phyloP scores from a whole-genome alignment of 2,797 vertebrate species.

The Phataginus tetradactyla region DNA sequence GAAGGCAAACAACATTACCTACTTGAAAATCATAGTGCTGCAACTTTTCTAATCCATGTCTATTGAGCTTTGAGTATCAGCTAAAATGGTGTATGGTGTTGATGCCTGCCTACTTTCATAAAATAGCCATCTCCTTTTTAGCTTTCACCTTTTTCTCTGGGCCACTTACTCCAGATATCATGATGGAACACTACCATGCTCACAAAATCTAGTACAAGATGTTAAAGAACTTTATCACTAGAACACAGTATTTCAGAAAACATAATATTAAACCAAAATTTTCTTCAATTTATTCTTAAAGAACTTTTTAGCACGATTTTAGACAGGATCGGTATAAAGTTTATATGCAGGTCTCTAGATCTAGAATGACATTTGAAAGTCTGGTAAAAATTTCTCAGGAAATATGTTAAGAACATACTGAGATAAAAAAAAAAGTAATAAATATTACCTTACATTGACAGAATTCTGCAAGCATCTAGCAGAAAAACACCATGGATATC shows the following conservation, averaged over 20 bases:
- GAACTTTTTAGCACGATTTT: constrained; percentile 15
- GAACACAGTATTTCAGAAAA: not conserved
- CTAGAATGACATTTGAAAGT: not conserved
- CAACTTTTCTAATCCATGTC: not conserved
- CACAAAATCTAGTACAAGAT: not conserved
- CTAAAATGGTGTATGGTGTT: not conserved
- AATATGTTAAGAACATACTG: not conserved
- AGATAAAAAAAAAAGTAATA: not conserved
- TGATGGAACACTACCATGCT: not conserved
- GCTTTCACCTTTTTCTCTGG: not conserved
- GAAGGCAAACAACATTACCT: not conserved
- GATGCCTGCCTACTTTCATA: not conserved
- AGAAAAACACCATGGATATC: not conserved
- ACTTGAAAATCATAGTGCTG: not conserved
- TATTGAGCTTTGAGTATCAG: not conserved
- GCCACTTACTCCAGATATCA: not conserved
- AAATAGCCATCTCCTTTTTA: not conserved
- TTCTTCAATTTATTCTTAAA: constrained; percentile 13
- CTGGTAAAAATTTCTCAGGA: not conserved
- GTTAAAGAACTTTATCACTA: constrained; percentile 15
- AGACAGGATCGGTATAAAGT: not conserved
- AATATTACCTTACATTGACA: not conserved
- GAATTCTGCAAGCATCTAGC: not conserved
- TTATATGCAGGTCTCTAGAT: not conserved
- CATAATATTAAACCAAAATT: not conserved